These are phyloP conservation scores for Ctenosaura bakeri DNA, from an alignment of 2,797 vertebrate species.

Conservation along the genomic window DNA sequence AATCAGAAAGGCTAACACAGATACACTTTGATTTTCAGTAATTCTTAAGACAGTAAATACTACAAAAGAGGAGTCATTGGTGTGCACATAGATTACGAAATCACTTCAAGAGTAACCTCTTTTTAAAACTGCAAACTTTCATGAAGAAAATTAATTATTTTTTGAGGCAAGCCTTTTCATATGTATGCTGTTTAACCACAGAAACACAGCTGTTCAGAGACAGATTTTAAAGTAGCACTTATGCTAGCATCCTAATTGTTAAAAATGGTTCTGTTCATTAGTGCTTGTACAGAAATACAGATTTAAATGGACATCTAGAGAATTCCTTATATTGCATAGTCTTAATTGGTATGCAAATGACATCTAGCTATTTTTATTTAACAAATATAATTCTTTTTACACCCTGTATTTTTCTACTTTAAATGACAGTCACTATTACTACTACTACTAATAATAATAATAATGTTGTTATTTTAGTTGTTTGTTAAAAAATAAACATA, in stretches of 20 bases:
- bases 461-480: neutral
- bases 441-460: too few relatives aligned
- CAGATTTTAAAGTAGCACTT: too few relatives aligned
- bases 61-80: neutral
- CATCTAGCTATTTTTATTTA: neutral
- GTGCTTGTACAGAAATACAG: neutral
- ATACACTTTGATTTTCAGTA: neutral
- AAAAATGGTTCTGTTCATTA: neutral
- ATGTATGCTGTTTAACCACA: neutral
- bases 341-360: neutral
- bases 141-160: neutral
- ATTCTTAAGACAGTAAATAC: neutral
- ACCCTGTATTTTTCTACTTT: neutral
- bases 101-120: neutral
- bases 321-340: neutral
- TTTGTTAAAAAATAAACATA: neutral
- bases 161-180: neutral
- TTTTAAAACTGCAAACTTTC: neutral
- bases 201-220: too few relatives aligned
- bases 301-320: neutral
- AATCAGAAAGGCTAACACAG: neutral
- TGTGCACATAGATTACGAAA: neutral
- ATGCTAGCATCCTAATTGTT: too few relatives aligned
- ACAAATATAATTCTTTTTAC: neutral
- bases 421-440: neutral